Evolutionary conservation across 2,113 vertebrate genomes (phyloP), one percentile per base, ranked within the genome.

Genomic region (Zingel zingel): DNA sequence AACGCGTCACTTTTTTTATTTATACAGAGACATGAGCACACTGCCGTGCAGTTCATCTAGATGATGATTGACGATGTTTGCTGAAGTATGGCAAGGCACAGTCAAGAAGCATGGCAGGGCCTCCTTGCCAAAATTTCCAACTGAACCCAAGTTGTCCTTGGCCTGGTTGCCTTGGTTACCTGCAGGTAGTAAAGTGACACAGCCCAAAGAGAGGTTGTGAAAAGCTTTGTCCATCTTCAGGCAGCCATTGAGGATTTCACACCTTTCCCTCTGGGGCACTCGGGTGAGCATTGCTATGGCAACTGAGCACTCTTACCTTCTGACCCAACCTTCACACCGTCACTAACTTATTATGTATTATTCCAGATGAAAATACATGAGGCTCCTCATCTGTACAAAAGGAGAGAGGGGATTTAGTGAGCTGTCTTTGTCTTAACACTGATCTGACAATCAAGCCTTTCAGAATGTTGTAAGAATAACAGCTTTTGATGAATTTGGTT

Each of bases 201-300:
- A 27, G 57, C 64, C 80, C 57, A 57, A 43, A 69, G 61, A 86
- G 66, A 86, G 62, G 81, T 85, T 90, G 92, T 89, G 77, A 94
- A 94, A 94, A 87, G 88, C 83, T 79, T 83, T 86, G 78, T 88
- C 82, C 69, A 82, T 88, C 90, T 86, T 79, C 72, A 79, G 73
- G 70, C 82, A 83, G 76, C 81, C 77, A 73, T 70, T 56, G 81
- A 89, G 72, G 43, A 79, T 82, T 90, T 94, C 84, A 86, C 92
- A 92, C 91, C 73, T 93, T 90, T 79, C 58, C 80, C 82, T 87
- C 58, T 16, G 68, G 85, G 85, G 71, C 88, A 86, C 68, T 76
- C 15, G 8, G 51, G 61, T 3, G 16, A 84, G 59, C 62, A 85
- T 93, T 64, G 47, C 85, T 82, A 91, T 86, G 79, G 87, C 78